Evolutionary conservation across 2,113 vertebrate species (phyloP).

Genomic region (Kryptolebias marmoratus): DNA sequence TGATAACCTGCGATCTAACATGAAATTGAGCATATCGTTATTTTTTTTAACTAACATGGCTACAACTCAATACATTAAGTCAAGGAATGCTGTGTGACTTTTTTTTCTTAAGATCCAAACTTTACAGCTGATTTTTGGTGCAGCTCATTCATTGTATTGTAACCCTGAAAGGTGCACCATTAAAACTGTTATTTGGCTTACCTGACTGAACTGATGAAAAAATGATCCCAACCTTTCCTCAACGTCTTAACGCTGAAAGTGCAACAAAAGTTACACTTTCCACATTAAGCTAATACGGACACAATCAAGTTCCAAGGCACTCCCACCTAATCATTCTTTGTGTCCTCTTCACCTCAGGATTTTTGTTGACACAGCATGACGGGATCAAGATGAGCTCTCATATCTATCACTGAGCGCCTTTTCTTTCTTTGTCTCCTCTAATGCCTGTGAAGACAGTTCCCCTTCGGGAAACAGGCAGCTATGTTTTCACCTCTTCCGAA

Average conservation of each 20-base stretch:
- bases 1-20: too few relatives aligned
- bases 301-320: constrained; percentile 26
- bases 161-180: background rate
- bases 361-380: constrained; percentile 61
- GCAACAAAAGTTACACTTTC: constrained; percentile 7
- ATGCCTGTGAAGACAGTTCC: constrained; percentile 76
- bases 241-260: background rate
- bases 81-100: too few relatives aligned
- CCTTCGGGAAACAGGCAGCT: constrained; percentile 71
- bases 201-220: constrained; percentile 4
- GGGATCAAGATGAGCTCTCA: constrained; percentile 56
- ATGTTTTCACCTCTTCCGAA: constrained; percentile 76
- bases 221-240: background rate
- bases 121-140: too few relatives aligned
- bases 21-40: too few relatives aligned
- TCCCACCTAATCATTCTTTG: constrained; percentile 48
- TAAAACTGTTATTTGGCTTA: constrained; percentile 9
- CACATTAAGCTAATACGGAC: background rate
- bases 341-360: constrained; percentile 67
- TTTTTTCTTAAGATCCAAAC: too few relatives aligned
- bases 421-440: constrained; percentile 61
- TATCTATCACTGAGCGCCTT: constrained; percentile 66
- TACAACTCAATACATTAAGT: too few relatives aligned
- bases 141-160: background rate
- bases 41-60: too few relatives aligned